Evolutionary conservation across 2,113 vertebrate genomes (phyloP).

Genomic region (Rhadina sibilatrix): DNA sequence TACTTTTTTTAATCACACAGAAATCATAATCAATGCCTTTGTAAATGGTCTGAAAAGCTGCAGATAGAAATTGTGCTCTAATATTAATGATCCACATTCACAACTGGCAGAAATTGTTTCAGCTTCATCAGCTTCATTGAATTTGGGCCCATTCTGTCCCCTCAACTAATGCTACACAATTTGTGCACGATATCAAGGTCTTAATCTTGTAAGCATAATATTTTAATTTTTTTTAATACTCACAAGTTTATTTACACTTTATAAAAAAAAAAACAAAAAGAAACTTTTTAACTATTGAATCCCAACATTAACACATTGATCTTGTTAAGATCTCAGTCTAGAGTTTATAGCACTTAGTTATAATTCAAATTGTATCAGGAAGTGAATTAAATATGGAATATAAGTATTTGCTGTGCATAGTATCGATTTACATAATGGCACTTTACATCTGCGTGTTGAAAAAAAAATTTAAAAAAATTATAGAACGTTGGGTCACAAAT

Average conservation of each 20-base stretch:
- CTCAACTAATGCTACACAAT: neutral
- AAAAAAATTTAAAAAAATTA: neutral
- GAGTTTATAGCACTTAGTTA: neutral
- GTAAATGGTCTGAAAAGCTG: neutral
- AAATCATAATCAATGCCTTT: neutral
- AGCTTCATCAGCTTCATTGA: neutral
- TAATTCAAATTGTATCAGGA: slow-evolving; percentile 16
- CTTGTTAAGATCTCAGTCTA: neutral
- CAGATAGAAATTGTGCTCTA: neutral
- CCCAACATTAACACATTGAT: neutral
- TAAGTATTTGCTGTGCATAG: slow-evolving; percentile 14
- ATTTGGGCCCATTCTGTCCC: neutral
- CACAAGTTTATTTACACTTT: neutral
- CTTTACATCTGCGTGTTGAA: neutral
- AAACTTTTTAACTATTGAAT: neutral
- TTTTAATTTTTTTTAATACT: neutral
- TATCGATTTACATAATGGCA: neutral
- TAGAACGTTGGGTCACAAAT: neutral
- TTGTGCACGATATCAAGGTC: neutral
- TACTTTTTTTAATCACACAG: neutral
- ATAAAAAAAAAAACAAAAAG: neutral
- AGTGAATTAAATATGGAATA: neutral
- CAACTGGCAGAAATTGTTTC: neutral
- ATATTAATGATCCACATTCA: neutral
- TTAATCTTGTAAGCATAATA: neutral